A percentile compares a stretch with the other conserved stretches of the same genome.
Conservation (phyloP, 2,797 vertebrate genomes). For the Sardinella longiceps region DNA sequence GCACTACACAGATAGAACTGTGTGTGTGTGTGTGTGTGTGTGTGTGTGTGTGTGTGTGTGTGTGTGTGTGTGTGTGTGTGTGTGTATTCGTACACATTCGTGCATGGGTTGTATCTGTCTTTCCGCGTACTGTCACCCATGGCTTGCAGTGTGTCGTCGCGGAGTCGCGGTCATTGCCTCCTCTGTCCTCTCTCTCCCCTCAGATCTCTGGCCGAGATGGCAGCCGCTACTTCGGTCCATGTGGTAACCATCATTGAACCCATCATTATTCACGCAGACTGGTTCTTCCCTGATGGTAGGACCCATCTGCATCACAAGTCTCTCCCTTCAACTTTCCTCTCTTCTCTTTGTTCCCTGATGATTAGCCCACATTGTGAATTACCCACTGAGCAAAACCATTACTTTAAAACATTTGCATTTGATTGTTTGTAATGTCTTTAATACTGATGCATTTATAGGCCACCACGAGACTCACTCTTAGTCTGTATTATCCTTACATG, state of each 20-base stretch:
- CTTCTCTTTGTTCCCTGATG: background rate
- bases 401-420: background rate
- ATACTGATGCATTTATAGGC: background rate
- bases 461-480: background rate
- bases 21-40: background rate
- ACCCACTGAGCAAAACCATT: background rate
- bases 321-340: background rate
- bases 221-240: conserved; percentile 93
- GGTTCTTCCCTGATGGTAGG: conserved; percentile 97
- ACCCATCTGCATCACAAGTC: background rate
- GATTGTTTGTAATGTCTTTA: background rate
- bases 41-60: conserved; percentile 3
- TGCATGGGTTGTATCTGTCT: background rate
- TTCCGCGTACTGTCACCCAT: background rate
- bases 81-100: background rate
- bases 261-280: conserved; percentile 93
- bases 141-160: conserved; percentile 2
- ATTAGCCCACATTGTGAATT: background rate
- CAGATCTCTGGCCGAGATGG: conserved; percentile 94
- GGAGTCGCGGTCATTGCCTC: background rate
- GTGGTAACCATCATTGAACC: conserved; percentile 94
- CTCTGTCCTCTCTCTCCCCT: conserved; percentile 8
- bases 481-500: background rate
- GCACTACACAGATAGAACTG: background rate
- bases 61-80: background rate